phyloP scores from a whole-genome alignment of 2,888 invertebrate genomes.

The Schrankia costaestrigalis region DNA sequence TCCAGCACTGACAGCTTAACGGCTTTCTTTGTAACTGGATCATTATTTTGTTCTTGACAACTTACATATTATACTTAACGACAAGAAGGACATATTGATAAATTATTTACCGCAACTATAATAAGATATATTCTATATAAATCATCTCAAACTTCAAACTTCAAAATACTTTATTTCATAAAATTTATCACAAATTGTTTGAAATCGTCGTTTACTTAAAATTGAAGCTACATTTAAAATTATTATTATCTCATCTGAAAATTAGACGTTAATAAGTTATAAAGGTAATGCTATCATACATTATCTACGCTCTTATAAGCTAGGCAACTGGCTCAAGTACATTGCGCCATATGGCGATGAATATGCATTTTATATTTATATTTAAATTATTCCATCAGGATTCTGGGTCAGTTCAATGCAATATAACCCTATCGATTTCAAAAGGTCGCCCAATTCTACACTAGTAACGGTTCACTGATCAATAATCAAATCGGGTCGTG shows the following conservation, averaged over 20 bases:
- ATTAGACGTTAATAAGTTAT: too few relatives aligned
- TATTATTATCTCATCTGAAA: too few relatives aligned
- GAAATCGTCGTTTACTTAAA: too few relatives aligned
- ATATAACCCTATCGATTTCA: conserved; percentile 51
- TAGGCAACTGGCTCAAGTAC: conserved; percentile 31
- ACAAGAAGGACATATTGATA: conserved; percentile 6
- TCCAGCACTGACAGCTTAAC: conserved; percentile 22
- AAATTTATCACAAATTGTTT: too few relatives aligned
- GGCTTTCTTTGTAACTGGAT: conserved; percentile 17
- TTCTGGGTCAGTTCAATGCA: conserved; percentile 56
- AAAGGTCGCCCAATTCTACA: conserved; percentile 48
- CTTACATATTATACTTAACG: conserved; percentile 1
- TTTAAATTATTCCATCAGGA: conserved; percentile 42
- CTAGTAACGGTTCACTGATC: conserved; percentile 42
- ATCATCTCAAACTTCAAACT: too few relatives aligned
- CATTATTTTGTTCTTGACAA: conserved; percentile 16
- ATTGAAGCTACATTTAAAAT: too few relatives aligned
- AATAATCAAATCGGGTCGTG: conserved; percentile 58
- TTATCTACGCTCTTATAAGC: too few relatives aligned
- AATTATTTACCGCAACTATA: conserved; percentile 7
- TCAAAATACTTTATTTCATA: too few relatives aligned
- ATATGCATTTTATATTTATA: conserved; percentile 47
- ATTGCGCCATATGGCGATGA: conserved; percentile 47
- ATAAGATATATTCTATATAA: too few relatives aligned
- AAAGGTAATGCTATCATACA: too few relatives aligned